Conservation (phyloP, 2,113 vertebrate species). For the Cebidichthys violaceus region DNA sequence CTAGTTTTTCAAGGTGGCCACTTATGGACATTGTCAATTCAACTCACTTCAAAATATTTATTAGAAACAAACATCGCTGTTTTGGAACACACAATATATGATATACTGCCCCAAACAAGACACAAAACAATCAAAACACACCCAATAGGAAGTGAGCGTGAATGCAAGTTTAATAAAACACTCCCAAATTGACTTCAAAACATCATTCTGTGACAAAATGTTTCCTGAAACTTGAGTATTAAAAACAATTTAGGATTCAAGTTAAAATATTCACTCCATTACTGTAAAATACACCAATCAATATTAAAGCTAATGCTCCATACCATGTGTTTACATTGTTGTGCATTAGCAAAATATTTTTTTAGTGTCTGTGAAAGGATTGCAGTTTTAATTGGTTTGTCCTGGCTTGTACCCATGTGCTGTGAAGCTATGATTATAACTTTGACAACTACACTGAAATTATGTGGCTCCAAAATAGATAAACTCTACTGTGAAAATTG, state of each 20-base stretch:
- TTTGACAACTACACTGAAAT: constrained; percentile 24
- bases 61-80: no score
- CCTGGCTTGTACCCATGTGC: constrained; percentile 34
- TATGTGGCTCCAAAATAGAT: constrained; percentile 53
- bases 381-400: constrained; percentile 15
- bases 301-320: no score
- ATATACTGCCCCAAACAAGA: not conserved
- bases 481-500: constrained; percentile 71
- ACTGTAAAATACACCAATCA: no score
- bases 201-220: no score
- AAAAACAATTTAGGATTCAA: no score
- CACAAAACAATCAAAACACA: no score
- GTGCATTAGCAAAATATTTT: not conserved
- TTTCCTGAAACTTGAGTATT: no score
- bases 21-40: not conserved
- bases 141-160: no score
- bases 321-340: not conserved
- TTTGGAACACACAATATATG: not conserved
- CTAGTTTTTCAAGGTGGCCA: not conserved
- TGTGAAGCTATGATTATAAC: rapidly evolving
- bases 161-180: no score
- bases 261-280: no score
- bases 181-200: no score
- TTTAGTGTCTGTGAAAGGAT: constrained; percentile 24
- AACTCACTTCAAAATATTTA: not conserved